phyloP scores from a whole-genome alignment of 2,113 vertebrate genomes.

The Rissa tridactyla region DNA sequence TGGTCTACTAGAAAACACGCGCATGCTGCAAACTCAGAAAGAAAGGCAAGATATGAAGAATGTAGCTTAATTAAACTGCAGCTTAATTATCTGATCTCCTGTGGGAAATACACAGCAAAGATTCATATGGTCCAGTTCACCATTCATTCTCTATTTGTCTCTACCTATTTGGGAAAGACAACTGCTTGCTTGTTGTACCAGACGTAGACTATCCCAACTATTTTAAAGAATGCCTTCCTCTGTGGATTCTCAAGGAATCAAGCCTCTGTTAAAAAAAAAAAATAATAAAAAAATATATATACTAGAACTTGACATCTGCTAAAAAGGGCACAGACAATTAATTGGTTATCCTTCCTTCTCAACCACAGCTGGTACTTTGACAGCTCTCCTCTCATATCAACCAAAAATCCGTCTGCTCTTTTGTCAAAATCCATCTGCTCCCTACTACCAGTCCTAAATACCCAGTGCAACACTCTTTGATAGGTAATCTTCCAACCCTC shows the following conservation, averaged over 20 bases:
- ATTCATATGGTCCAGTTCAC: neutral
- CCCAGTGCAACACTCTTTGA: neutral
- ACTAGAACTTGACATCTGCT: constrained; percentile 1
- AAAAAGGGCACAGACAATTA: constrained; percentile 12
- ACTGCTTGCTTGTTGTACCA: neutral
- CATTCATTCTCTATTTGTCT: neutral
- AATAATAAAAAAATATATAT: neutral
- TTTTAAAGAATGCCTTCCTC: neutral
- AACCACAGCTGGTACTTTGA: constrained; percentile 47
- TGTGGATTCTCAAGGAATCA: neutral
- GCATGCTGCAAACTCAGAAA: neutral
- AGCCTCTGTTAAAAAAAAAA: neutral
- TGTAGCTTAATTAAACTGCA: constrained; percentile 5
- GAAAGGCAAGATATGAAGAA: neutral
- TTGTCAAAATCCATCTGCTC: constrained; percentile 46
- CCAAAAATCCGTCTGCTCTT: constrained; percentile 1
- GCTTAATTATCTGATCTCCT: neutral
- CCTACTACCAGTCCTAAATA: neutral
- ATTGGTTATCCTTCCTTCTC: constrained; percentile 23
- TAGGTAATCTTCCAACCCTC: neutral
- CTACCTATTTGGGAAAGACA: neutral
- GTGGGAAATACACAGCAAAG: neutral
- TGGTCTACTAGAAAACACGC: neutral
- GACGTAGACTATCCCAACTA: neutral
- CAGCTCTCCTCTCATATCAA: constrained; percentile 5